Conservation (phyloP, 2,888 invertebrate species). For the Allacma fusca region DNA sequence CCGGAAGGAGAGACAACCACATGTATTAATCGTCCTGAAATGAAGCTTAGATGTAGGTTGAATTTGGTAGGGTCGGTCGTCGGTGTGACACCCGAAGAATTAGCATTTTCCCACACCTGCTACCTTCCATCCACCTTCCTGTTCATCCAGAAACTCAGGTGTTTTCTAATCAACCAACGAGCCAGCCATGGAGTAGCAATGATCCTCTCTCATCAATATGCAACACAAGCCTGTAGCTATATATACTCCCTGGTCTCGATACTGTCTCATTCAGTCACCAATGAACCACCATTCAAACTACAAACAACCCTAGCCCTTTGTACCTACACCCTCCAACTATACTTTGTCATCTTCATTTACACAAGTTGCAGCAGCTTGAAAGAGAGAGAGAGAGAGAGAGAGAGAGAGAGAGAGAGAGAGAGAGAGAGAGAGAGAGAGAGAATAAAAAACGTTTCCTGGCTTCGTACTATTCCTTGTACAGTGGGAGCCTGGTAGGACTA, state of each 20-base stretch:
- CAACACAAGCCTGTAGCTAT: conserved; percentile 4
- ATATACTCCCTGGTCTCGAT: not conserved
- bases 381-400: too few relatives aligned
- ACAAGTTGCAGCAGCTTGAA: too few relatives aligned
- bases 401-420: too few relatives aligned
- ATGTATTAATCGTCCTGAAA: not conserved
- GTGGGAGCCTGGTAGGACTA: too few relatives aligned
- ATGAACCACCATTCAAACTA: not conserved
- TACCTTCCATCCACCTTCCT: conserved; percentile 29
- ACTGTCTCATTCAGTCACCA: conserved; percentile 13
- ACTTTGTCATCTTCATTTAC: too few relatives aligned
- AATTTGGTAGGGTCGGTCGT: conserved; percentile 29
- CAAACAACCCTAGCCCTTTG: too few relatives aligned
- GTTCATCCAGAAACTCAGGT: conserved; percentile 44
- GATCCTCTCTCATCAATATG: conserved; percentile 42
- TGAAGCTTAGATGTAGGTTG: conserved; percentile 9
- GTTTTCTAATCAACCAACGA: conserved; percentile 39
- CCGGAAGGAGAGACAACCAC: not conserved
- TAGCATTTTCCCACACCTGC: conserved; percentile 51
- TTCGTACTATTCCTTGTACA: too few relatives aligned
- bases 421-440: too few relatives aligned
- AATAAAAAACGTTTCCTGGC: too few relatives aligned
- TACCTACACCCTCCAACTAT: too few relatives aligned
- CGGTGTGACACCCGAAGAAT: conserved; percentile 43
- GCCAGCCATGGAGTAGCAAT: conserved; percentile 20